These are phyloP conservation scores for Daubentonia madagascariensis DNA, from an alignment of 2,113 vertebrate species.

Conservation along the genomic window DNA sequence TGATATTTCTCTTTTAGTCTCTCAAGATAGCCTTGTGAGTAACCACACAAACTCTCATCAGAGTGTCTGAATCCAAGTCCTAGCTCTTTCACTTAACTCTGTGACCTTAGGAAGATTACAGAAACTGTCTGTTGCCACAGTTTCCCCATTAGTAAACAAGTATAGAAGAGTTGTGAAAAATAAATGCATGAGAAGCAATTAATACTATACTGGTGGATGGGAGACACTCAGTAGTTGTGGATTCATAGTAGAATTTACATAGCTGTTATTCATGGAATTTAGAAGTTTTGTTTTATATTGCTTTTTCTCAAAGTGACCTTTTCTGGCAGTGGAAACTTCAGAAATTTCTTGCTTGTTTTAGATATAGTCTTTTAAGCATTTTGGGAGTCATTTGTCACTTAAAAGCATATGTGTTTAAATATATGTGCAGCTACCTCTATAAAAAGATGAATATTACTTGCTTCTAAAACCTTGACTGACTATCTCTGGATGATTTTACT, in stretches of 20 bases:
- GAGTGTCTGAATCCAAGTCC: not conserved
- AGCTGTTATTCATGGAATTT: not conserved
- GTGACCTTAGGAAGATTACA: not conserved
- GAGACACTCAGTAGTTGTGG: not conserved
- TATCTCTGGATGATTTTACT: not conserved
- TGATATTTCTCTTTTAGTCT: not conserved
- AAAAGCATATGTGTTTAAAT: no score
- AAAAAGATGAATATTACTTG: not conserved
- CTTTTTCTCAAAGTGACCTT: not conserved
- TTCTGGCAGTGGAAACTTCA: not conserved
- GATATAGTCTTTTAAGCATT: not conserved
- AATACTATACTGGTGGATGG: not conserved
- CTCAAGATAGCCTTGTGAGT: not conserved
- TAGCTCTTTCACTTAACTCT: not conserved
- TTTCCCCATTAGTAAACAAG: not conserved
- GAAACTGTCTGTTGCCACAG: not conserved
- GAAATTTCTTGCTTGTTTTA: not conserved
- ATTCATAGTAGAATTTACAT: not conserved
- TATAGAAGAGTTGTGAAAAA: not conserved
- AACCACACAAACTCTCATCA: not conserved
- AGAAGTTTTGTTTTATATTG: not conserved
- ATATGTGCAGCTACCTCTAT: not conserved
- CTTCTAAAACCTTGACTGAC: not conserved
- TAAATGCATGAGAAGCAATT: not conserved
- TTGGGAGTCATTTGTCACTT: not conserved